Evolutionary conservation across 2,888 invertebrate genomes (phyloP).

Genomic region (Pammene aurita): DNA sequence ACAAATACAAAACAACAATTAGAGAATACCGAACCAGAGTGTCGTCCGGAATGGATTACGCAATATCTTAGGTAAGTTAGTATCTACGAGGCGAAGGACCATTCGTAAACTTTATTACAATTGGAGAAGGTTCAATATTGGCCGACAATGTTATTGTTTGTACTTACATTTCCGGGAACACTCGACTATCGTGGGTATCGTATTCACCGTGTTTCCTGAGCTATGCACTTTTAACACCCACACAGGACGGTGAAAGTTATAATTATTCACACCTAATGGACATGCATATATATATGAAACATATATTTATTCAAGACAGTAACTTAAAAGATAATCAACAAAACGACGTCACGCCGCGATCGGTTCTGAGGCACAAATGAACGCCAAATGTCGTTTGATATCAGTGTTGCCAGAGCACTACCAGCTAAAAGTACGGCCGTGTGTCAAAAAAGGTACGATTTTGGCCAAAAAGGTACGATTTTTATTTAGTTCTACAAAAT

Average conservation of each 20-base stretch:
- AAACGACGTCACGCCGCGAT: neutral
- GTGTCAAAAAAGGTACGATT: too few relatives aligned
- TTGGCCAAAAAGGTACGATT: too few relatives aligned
- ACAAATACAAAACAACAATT: neutral
- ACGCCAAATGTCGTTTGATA: too few relatives aligned
- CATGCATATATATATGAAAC: neutral
- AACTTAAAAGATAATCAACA: neutral
- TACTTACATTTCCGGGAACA: slow-evolving; percentile 14
- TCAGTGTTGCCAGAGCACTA: too few relatives aligned
- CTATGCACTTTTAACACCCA: slow-evolving; percentile 1
- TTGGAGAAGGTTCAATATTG: neutral
- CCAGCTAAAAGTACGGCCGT: too few relatives aligned
- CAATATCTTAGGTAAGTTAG: slow-evolving; percentile 4
- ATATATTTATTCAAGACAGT: neutral
- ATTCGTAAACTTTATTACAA: neutral
- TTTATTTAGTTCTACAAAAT: too few relatives aligned
- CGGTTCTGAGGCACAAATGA: neutral
- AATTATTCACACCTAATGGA: neutral
- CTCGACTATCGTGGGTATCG: slow-evolving; percentile 7
- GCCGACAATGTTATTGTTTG: neutral
- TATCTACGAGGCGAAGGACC: neutral
- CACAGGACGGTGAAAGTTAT: neutral
- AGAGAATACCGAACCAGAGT: neutral
- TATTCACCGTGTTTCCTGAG: neutral
- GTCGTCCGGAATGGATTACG: neutral